These are phyloP conservation scores for Tragelaphus strepsiceros DNA, from an alignment of 2,113 vertebrate species.

Conservation along the genomic window DNA sequence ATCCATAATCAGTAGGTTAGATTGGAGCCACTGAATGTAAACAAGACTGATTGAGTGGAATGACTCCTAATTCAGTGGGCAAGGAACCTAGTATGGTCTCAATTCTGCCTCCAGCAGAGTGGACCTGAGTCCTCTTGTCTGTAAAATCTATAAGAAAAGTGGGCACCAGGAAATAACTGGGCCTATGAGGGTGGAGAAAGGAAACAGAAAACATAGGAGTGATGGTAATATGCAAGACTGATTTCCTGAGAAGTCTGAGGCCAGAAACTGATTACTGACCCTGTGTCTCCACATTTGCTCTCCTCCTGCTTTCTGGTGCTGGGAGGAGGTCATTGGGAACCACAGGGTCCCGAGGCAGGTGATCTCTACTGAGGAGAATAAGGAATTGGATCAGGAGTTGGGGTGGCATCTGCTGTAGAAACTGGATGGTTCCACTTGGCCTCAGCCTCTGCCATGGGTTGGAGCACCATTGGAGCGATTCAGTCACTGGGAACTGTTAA, in stretches of 20 bases:
- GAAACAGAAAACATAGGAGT: neutral
- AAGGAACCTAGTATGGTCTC: neutral
- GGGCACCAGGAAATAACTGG: neutral
- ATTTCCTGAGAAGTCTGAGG: neutral
- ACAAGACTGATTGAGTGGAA: neutral
- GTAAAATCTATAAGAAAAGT: neutral
- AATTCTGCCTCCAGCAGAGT: neutral
- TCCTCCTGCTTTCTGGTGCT: neutral
- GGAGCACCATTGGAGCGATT: neutral
- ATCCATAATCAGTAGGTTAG: neutral
- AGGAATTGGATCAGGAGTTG: neutral
- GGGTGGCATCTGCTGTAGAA: neutral
- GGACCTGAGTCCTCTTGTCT: neutral
- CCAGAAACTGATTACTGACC: neutral
- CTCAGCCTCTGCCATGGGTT: accelerated
- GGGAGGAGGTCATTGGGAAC: neutral
- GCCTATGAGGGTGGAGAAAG: neutral
- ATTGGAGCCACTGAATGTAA: neutral
- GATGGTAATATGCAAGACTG: neutral
- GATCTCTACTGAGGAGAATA: neutral
- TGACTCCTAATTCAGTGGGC: neutral
- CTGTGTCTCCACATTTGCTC: too few species aligned
- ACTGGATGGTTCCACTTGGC: neutral
- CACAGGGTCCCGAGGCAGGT: neutral
- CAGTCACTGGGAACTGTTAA: neutral